Evolutionary conservation across 1,140 invertebrate genomes (phyloP).

Genomic region (Oryctes rhinoceros): DNA sequence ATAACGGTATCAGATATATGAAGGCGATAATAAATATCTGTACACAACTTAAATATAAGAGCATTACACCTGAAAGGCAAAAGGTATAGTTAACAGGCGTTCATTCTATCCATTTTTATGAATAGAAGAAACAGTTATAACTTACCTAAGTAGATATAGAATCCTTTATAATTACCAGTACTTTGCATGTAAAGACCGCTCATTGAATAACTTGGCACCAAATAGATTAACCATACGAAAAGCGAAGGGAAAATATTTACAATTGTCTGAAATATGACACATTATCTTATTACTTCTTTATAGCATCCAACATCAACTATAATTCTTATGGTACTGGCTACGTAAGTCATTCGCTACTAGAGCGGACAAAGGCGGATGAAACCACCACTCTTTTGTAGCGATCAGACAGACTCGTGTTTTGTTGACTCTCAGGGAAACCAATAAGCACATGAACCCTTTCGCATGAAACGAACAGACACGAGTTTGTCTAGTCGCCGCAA

Average conservation of each 20-base stretch:
- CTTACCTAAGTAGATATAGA: constrained; percentile 78
- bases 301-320: no score
- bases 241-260: constrained; percentile 70
- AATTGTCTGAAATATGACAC: constrained; percentile 63
- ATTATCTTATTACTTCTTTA: no score
- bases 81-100: not conserved
- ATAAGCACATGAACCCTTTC: no score
- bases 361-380: no score
- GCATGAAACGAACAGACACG: no score
- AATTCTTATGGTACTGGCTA: no score
- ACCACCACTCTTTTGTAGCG: no score
- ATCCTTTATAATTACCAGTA: constrained; percentile 70
- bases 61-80: constrained; percentile 71
- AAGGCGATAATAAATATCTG: constrained; percentile 76
- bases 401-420: no score
- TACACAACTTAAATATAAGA: constrained; percentile 78
- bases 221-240: constrained; percentile 80
- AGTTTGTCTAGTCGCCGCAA: no score
- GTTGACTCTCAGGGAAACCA: no score
- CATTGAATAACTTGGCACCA: constrained; percentile 90
- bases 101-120: no score
- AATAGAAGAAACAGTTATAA: constrained; percentile 24
- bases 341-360: no score
- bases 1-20: constrained; percentile 70
- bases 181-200: constrained; percentile 78